These are phyloP conservation scores for Yponomeuta plumbellus DNA, from an alignment of 2,888 invertebrate genomes.

Conservation along the genomic window DNA sequence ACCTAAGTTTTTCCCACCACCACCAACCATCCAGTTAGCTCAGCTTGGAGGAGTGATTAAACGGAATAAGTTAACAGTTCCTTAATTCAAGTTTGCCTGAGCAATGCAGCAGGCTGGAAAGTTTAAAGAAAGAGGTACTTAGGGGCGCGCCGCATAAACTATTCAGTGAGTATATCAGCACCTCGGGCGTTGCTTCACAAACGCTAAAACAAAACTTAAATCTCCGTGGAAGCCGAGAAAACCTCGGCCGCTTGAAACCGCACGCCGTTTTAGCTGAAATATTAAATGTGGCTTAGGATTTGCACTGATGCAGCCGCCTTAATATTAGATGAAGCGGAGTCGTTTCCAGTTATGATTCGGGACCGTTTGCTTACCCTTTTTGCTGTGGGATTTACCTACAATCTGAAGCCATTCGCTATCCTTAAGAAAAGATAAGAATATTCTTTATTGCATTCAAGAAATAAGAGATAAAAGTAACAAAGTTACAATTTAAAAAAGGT, in stretches of 20 bases:
- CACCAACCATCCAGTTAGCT: background rate
- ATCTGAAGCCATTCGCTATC: background rate
- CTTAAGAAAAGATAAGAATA: no score
- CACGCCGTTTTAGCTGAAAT: constrained; percentile 69
- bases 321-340: constrained; percentile 62
- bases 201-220: constrained; percentile 58
- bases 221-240: constrained; percentile 50
- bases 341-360: constrained; percentile 28
- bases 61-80: background rate
- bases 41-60: background rate
- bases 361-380: background rate
- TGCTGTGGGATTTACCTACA: background rate
- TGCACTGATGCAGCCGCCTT: constrained; percentile 48
- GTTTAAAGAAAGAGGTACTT: constrained; percentile 8
- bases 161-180: constrained; percentile 44
- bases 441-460: no score
- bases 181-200: constrained; percentile 20
- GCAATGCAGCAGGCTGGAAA: constrained; percentile 13
- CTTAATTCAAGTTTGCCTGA: constrained; percentile 5
- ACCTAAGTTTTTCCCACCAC: background rate
- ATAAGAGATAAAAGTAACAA: no score
- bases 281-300: constrained; percentile 66
- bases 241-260: constrained; percentile 38
- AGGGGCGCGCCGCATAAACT: constrained; percentile 35
- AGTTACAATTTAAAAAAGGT: no score